These are phyloP conservation scores for Misgurnus mizolepis DNA, from an alignment of 2,113 vertebrate species.

Conservation along the genomic window DNA sequence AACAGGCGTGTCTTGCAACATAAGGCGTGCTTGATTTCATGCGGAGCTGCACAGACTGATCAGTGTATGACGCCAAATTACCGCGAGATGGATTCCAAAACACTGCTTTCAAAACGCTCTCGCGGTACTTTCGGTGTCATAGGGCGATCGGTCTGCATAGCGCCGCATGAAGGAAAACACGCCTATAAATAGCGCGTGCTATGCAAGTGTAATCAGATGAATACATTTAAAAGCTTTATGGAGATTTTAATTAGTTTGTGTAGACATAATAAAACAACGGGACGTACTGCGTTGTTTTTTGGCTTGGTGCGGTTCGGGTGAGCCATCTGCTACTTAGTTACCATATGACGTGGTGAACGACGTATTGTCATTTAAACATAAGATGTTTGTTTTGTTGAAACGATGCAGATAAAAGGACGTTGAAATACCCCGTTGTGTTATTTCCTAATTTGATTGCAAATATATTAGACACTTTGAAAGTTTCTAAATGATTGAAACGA, in stretches of 20 bases:
- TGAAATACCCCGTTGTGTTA: background rate
- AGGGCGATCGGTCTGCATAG: too few relatives aligned
- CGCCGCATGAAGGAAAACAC: too few relatives aligned
- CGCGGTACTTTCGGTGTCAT: too few relatives aligned
- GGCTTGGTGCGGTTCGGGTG: slow-evolving; percentile 8
- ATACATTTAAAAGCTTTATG: slow-evolving; percentile 35
- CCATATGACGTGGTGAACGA: background rate
- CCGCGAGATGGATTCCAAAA: too few relatives aligned
- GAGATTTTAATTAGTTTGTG: slow-evolving; percentile 34
- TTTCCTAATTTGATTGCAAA: background rate
- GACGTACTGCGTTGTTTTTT: background rate
- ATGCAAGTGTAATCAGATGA: slow-evolving; percentile 6
- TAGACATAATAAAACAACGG: slow-evolving; percentile 7
- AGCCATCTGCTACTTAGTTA: slow-evolving; percentile 8
- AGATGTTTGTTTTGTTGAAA: background rate
- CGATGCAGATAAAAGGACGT: background rate
- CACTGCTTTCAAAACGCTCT: too few relatives aligned
- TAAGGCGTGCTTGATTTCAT: too few relatives aligned
- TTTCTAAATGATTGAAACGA: background rate
- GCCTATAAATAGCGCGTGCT: slow-evolving; percentile 29
- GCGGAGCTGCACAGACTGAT: too few relatives aligned
- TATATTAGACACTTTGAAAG: background rate
- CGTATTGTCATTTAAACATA: background rate
- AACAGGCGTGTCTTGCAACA: background rate
- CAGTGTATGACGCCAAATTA: too few relatives aligned